phyloP scores from a whole-genome alignment of 1,140 invertebrate species.

The Calliopsis andreniformis region DNA sequence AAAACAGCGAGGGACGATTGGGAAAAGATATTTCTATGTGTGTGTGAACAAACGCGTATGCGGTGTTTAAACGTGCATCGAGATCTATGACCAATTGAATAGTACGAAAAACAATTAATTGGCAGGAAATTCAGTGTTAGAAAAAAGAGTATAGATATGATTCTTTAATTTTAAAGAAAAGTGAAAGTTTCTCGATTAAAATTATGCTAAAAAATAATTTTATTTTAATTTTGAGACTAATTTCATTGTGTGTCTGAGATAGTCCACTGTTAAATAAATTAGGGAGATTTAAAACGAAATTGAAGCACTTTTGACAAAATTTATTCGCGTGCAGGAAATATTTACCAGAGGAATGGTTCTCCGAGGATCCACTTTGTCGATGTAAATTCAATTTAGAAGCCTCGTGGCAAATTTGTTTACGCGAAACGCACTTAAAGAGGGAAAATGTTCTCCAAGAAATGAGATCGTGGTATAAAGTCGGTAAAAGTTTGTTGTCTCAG shows the following conservation, averaged over 20 bases:
- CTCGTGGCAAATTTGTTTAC: background rate
- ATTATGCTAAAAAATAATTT: no score
- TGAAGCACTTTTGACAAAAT: background rate
- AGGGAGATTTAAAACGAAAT: no score
- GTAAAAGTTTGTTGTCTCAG: background rate
- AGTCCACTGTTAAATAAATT: no score
- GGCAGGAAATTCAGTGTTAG: no score
- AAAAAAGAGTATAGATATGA: no score
- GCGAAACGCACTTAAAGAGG: background rate
- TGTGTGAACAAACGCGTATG: background rate
- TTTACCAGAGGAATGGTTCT: background rate
- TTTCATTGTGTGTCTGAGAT: no score
- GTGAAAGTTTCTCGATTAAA: no score
- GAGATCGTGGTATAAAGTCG: background rate
- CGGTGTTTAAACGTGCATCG: no score
- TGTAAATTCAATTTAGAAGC: conserved; percentile 15
- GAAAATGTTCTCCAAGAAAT: background rate
- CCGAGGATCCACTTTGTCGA: background rate
- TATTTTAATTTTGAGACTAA: no score
- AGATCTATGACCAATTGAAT: no score
- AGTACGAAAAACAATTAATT: no score
- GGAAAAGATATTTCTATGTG: background rate
- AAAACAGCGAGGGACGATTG: background rate
- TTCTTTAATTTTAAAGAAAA: no score
- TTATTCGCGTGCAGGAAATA: background rate